Conservation (phyloP, 2,888 invertebrate genomes). For the Netelia fuscicornis region DNA sequence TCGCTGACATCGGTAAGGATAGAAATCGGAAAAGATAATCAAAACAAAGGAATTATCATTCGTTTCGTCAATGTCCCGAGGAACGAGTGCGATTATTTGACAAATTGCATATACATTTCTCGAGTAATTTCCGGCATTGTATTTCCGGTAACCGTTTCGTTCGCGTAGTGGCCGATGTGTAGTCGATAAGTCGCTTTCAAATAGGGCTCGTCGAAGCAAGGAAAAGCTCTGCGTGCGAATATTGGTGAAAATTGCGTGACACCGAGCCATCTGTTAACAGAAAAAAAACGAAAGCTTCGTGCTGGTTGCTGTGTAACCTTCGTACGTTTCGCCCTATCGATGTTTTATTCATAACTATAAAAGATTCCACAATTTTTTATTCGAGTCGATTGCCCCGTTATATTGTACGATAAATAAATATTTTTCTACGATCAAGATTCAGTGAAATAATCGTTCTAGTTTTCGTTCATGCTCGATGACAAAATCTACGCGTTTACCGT, state of each 20-base stretch:
- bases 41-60: constrained; percentile 1
- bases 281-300: background rate
- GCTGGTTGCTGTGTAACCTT: too few relatives aligned
- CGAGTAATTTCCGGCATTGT: constrained; percentile 58
- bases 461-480: too few relatives aligned
- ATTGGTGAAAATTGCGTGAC: constrained; percentile 93
- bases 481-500: constrained; percentile 83
- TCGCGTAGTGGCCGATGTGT: constrained; percentile 87
- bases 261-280: constrained; percentile 88
- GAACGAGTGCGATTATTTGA: background rate
- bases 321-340: background rate
- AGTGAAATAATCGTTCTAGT: too few relatives aligned
- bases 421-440: too few relatives aligned
- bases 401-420: too few relatives aligned
- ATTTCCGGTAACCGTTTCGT: constrained; percentile 78
- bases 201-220: constrained; percentile 94
- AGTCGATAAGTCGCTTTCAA: constrained; percentile 92
- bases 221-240: constrained; percentile 92
- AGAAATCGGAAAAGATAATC: constrained; percentile 28
- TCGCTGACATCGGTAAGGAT: constrained; percentile 52
- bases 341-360: too few relatives aligned
- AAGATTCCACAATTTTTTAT: too few relatives aligned
- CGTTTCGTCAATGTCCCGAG: background rate
- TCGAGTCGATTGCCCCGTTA: too few relatives aligned
- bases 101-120: constrained; percentile 54